Base-by-base conservation (phyloP, 2,888 invertebrate species). In the Leptogaster cylindrica region DNA sequence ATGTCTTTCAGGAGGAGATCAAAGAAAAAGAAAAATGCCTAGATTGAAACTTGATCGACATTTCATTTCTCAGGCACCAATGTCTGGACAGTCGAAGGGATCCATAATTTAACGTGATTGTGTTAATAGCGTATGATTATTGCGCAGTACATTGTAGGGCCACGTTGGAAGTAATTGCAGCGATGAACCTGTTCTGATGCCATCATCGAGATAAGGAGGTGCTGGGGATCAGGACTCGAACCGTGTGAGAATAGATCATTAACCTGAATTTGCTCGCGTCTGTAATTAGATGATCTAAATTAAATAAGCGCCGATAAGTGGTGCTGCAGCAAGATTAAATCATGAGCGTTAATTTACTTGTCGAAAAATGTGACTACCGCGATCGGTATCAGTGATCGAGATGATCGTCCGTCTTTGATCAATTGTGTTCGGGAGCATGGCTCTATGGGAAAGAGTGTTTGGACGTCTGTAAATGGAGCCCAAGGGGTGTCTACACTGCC, bases 381-480 rank as follows among this genome's bases (percentile, higher is more conserved):
- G 51, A 31, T 28, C 31, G 33, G 14, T n/a, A 1, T 10, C 4
- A 16, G 52, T 33, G 31, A 52, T 33, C 18, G 31, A 18, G 51
- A 12, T 28, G 31, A 52, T 28, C 12, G 18, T 44, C 3, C n/a
- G n/a, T n/a, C 10, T 12, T 14, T 7, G 44, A 44, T 16, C 3
- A 31, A 12, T 6, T 3, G 16, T 52, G 33, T 10, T 28, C 28
- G 10, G 10, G 20, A 20, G 33, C 52, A 20, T 16, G 31, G 10
- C 6, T 31, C 14, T 27, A 31, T 31, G 8, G 10, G 28, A 16
- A 14, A 31, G 33, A n/a, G 52, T 12, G 33, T 33, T 52, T 52
- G 52, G 31, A 33, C 52, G 31, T 4, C 52, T 52, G 33, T 52
- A 52, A 52, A 52, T 52, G 33, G 52, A 31, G 4, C 18, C 31